phyloP scores from a whole-genome alignment of 2,888 invertebrate species.

The Nesidiocoris tenuis region DNA sequence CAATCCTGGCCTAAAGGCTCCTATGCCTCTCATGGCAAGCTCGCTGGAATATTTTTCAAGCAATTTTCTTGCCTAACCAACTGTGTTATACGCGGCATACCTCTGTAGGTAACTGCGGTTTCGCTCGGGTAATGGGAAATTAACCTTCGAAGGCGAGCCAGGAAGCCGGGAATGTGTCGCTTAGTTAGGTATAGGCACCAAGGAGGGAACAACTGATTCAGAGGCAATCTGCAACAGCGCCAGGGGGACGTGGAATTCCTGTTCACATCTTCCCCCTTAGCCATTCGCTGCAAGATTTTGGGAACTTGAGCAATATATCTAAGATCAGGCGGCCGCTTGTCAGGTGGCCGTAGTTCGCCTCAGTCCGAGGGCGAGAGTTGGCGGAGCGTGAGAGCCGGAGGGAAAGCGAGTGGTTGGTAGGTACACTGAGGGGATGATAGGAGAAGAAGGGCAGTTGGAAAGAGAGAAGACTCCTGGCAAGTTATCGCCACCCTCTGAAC shows the following conservation, averaged over 20 bases:
- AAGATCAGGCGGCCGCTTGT: not conserved
- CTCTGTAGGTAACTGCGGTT: not conserved
- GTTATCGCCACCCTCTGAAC: slow-evolving; percentile 12
- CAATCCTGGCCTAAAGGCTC: no score
- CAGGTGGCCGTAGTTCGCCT: not conserved
- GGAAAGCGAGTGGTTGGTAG: no score
- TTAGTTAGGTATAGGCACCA: not conserved
- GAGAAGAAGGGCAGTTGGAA: not conserved
- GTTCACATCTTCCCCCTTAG: not conserved
- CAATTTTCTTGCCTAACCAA: no score
- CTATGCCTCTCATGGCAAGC: no score
- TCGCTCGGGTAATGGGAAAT: not conserved
- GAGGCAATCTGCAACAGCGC: not conserved
- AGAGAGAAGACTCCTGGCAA: not conserved
- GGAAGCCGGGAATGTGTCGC: not conserved
- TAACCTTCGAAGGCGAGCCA: not conserved
- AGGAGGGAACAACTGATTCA: not conserved
- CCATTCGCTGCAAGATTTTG: slow-evolving; percentile 3
- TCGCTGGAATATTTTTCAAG: no score
- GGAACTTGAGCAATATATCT: slow-evolving; percentile 31
- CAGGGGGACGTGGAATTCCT: not conserved
- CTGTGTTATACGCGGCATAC: no score
- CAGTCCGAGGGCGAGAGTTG: not conserved
- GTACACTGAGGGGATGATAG: no score
- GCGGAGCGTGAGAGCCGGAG: not conserved